A percentile compares a stretch with the other conserved stretches of the same genome.
Evolutionary conservation across 2,113 vertebrate species (phyloP).

Genomic region (Macroglossus sobrinus): DNA sequence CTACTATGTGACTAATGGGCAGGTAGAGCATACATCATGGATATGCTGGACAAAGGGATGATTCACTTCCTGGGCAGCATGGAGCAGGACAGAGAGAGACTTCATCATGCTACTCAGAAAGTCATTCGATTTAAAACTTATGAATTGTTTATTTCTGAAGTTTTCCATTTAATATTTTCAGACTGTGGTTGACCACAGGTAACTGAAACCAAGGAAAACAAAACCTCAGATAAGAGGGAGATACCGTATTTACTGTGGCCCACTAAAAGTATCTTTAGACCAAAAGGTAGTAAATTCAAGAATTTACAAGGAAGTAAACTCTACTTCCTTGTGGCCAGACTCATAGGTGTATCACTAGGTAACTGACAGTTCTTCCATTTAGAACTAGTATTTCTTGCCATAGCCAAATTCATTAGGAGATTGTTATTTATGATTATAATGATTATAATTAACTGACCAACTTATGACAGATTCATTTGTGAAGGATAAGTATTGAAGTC

Average conservation of each 20-base stretch:
- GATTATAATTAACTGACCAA: not conserved
- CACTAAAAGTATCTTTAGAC: not conserved
- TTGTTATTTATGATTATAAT: not conserved
- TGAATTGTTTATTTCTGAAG: not conserved
- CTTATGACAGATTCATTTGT: not conserved
- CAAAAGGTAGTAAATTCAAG: not conserved
- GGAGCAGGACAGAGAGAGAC: too few relatives aligned
- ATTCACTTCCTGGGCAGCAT: not conserved
- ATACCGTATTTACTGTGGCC: not conserved
- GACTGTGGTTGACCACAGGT: not conserved
- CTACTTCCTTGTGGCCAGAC: not conserved
- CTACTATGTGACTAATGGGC: not conserved
- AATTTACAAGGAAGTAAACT: too few relatives aligned
- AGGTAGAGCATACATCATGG: too few relatives aligned
- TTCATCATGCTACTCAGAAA: too few relatives aligned
- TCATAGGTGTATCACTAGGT: not conserved
- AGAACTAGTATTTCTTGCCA: not conserved
- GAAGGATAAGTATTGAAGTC: not conserved
- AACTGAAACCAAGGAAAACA: not conserved
- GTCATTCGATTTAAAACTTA: not conserved
- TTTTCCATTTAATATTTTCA: not conserved
- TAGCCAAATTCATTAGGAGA: not conserved
- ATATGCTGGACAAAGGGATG: not conserved
- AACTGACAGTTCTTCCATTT: not conserved
- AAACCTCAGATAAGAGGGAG: not conserved